Percentiles rank a stretch among this genome's conserved stretches.
Evolutionary conservation across 2,888 invertebrate species (phyloP).

Genomic region (Clusia tigrina): DNA sequence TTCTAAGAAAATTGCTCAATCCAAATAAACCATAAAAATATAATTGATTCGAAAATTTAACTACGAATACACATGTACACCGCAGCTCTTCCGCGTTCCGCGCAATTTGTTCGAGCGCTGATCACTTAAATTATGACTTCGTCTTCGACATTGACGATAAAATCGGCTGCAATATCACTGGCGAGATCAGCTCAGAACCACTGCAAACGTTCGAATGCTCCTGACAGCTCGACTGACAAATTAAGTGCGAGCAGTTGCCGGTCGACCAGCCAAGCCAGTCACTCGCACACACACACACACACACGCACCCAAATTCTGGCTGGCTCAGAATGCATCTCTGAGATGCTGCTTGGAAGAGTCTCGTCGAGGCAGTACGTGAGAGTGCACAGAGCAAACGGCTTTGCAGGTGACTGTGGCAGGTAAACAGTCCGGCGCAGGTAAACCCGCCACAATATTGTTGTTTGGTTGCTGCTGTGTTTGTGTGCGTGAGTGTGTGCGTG

Average conservation of each 20-base stretch:
- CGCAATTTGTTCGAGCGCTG: constrained; percentile 5
- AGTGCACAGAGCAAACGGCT: not conserved
- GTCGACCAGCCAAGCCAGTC: constrained; percentile 22
- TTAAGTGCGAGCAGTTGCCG: constrained; percentile 21
- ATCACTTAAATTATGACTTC: constrained; percentile 6
- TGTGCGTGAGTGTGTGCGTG: constrained; percentile 23
- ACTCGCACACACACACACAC: constrained; percentile 24
- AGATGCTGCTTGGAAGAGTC: constrained; percentile 50
- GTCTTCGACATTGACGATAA: constrained; percentile 3
- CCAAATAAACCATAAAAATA: no score
- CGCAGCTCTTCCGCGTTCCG: not conserved
- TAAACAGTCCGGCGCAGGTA: not conserved
- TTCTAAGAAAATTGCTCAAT: no score
- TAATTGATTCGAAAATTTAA: no score
- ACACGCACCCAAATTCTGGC: constrained; percentile 22
- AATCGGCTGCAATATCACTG: constrained; percentile 17
- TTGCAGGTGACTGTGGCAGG: not conserved
- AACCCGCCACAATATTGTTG: no score
- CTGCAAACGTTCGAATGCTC: constrained; percentile 18
- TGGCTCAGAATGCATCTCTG: constrained; percentile 44
- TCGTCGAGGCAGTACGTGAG: constrained; percentile 29
- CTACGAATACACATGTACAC: no score
- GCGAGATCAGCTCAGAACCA: constrained; percentile 34
- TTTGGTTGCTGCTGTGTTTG: no score
- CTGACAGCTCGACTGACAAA: constrained; percentile 19